Percentiles rank a stretch among this genome's conserved stretches.
These are phyloP conservation scores for Rotaria sp. DNA, from an alignment of 2,888 invertebrate genomes.

Conservation along the genomic window DNA sequence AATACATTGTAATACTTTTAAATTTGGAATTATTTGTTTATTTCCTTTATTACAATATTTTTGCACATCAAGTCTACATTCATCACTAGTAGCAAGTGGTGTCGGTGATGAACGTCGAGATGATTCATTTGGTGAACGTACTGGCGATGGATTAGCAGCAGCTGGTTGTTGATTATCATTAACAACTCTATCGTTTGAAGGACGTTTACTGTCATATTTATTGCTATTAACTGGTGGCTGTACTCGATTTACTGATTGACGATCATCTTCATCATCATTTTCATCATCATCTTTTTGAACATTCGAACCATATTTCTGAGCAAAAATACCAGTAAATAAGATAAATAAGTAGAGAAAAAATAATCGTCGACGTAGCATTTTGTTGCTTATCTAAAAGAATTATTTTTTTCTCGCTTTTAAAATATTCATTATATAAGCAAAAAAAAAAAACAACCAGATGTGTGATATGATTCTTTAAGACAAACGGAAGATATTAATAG, in stretches of 20 bases:
- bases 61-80: background rate
- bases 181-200: background rate
- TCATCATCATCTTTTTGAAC: background rate
- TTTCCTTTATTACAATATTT: background rate
- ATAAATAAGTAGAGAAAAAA: background rate
- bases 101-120: background rate
- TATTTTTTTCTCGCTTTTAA: background rate
- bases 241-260: background rate
- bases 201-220: background rate
- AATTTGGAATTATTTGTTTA: background rate
- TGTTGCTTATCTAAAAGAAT: background rate
- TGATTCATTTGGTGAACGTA: background rate
- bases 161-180: background rate
- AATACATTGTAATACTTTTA: conserved; percentile 15
- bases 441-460: background rate
- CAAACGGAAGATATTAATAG: too few species aligned
- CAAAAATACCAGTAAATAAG: background rate
- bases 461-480: background rate
- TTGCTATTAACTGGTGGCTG: background rate
- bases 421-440: background rate
- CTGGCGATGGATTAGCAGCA: background rate
- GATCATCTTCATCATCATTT: background rate
- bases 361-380: background rate
- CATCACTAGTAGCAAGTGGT: background rate
- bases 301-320: background rate